Evolutionary conservation across 2,888 invertebrate species (phyloP).

Genomic region (Zhuqinia jingwanae): DNA sequence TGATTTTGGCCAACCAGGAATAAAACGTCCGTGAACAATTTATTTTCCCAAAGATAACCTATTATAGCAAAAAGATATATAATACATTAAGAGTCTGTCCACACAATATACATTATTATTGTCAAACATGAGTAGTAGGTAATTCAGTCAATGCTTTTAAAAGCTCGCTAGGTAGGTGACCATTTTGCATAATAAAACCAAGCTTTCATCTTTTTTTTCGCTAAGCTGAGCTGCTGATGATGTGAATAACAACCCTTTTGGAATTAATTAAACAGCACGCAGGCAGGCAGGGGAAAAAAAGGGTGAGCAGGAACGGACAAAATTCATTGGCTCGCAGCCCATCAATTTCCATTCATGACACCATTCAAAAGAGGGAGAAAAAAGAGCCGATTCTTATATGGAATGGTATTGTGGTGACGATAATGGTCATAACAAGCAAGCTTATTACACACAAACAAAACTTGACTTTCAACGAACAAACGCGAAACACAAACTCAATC

Average conservation of each 20-base stretch:
- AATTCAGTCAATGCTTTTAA: background rate
- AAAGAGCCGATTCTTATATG: constrained; percentile 33
- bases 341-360: constrained; percentile 34
- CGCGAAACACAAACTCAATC: background rate
- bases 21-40: constrained; percentile 73
- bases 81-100: background rate
- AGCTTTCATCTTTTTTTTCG: background rate
- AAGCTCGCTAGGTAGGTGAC: background rate
- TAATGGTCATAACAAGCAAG: background rate
- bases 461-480: background rate
- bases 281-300: constrained; percentile 31
- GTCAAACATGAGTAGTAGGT: background rate
- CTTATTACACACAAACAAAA: background rate
- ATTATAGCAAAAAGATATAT: background rate
- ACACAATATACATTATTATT: background rate
- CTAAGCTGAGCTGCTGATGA: background rate
- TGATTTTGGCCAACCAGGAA: constrained; percentile 72
- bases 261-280: constrained; percentile 63
- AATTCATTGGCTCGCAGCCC: constrained; percentile 53
- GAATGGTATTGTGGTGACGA: constrained; percentile 16
- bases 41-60: constrained; percentile 75
- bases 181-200: constrained; percentile 55
- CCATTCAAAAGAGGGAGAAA: constrained; percentile 29
- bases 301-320: constrained; percentile 34
- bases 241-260: constrained; percentile 37